A percentile compares a stretch with the other conserved stretches of the same genome.
Conservation (phyloP, 1,140 invertebrate species). For the Glossosoma conforme region DNA sequence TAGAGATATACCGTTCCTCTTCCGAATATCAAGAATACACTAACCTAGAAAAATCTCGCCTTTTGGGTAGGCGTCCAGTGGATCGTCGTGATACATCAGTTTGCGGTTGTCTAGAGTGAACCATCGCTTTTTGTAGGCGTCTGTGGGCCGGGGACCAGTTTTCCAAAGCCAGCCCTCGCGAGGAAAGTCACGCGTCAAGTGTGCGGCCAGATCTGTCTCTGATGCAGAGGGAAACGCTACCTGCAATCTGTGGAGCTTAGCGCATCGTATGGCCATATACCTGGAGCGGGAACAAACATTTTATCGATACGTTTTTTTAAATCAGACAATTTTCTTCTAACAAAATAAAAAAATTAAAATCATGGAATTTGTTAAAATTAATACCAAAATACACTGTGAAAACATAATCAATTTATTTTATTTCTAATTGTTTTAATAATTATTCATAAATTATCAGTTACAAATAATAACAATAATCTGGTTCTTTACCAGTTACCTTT, state of each 20-base stretch:
- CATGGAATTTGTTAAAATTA: too few relatives aligned
- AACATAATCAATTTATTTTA: too few relatives aligned
- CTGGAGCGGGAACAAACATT: conserved; percentile 55
- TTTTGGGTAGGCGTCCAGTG: conserved; percentile 79
- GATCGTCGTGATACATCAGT: conserved; percentile 87
- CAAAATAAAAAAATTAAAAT: background rate
- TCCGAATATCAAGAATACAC: too few relatives aligned
- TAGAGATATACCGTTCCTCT: too few relatives aligned
- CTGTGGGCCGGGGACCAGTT: conserved; percentile 73
- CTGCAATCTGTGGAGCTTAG: conserved; percentile 75
- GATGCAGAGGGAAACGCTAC: conserved; percentile 77
- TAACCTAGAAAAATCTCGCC: conserved; percentile 81
- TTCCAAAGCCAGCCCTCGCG: conserved; percentile 87
- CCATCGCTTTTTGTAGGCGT: conserved; percentile 81
- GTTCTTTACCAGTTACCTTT: too few relatives aligned
- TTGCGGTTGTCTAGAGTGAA: conserved; percentile 85
- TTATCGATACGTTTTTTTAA: background rate
- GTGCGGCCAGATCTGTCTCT: conserved; percentile 68
- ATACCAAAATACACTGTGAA: too few relatives aligned
- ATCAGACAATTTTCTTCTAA: too few relatives aligned
- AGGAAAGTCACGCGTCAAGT: conserved; percentile 74
- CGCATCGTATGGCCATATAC: conserved; percentile 83
- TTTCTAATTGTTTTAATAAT: too few relatives aligned
- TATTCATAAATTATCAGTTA: too few relatives aligned
- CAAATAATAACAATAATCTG: too few relatives aligned